Conservation (phyloP, 2,113 vertebrate genomes). For the Albula goreensis region DNA sequence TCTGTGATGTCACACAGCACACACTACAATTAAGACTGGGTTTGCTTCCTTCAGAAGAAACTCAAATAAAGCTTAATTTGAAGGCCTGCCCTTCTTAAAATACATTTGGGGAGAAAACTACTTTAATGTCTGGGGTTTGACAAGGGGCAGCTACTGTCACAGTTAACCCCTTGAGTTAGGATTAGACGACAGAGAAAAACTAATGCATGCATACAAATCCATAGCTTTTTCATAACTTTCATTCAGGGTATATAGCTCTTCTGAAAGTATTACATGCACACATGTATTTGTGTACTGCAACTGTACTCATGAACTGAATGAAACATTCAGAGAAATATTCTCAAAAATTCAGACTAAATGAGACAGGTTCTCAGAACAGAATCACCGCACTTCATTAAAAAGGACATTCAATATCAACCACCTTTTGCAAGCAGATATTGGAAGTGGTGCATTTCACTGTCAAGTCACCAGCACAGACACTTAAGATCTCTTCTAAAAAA, state of each 20-base stretch:
- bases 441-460: too few relatives aligned
- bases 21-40: not conserved
- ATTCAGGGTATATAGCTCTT: too few relatives aligned
- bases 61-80: not conserved
- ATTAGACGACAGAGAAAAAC: not conserved
- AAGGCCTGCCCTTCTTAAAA: not conserved
- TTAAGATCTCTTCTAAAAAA: not conserved
- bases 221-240: not conserved
- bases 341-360: too few relatives aligned
- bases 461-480: too few relatives aligned
- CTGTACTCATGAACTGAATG: too few relatives aligned
- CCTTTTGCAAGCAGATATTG: too few relatives aligned
- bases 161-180: slow-evolving; percentile 6
- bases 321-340: too few relatives aligned
- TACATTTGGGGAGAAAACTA: not conserved
- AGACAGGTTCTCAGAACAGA: too few relatives aligned
- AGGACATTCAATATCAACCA: too few relatives aligned
- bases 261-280: too few relatives aligned
- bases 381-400: too few relatives aligned
- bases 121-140: not conserved
- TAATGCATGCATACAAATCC: not conserved
- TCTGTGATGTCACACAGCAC: not conserved
- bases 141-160: not conserved
- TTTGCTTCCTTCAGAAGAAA: not conserved
- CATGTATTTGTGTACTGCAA: too few relatives aligned